Evolutionary conservation across 2,888 invertebrate genomes (phyloP), one percentile per base, ranked within the genome.

Genomic region (Cylindroiulus punctatus): DNA sequence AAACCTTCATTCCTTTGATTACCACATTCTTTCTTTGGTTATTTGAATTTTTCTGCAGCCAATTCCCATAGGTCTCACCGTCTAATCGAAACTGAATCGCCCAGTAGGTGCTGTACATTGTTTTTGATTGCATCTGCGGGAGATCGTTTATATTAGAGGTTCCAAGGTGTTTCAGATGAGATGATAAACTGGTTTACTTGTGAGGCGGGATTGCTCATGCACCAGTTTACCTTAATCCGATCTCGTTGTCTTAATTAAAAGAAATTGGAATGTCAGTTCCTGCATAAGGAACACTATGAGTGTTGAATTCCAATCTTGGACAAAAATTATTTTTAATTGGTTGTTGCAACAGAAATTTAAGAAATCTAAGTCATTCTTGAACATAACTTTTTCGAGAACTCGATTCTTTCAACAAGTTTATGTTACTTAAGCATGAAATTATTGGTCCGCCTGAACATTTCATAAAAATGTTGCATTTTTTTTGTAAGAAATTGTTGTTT

Each of bases 121-220:
- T 65, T 65, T 65, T 26, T 65, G 65, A 65, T 65, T 65, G 65
- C 26, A 65, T 65, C 65, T 26, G 65, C 65, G 65, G 65, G 65
- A 65, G 65, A 65, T 65, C 65, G n/a, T 65, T 65, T 65, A 22
- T 65, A n/a, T 65, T 65, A 65, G 65, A 65, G 65, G 65, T 65
- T 65, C 26, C 65, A 65, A 65, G 65, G 65, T 65, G 65, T 65
- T 65, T 65, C 65, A 65, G 65, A 65, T 65, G 12, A 52, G 52
- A 52, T 52, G 52, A 52, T 52, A 52, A 52, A 52, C 52, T 19
- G 52, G 52, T 52, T n/a, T 65, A 65, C 22, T 26, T 65, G n/a
- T 10, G 26, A 10, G 65, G 65, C 5, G 26, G 0, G 7, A 26
- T 26, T 65, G 65, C 65, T 65, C 65, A 65, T 65, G 26, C 65